Evolutionary conservation across 1,140 invertebrate genomes (phyloP), one percentile per base, ranked within the genome.

Genomic region (Periplaneta americana): DNA sequence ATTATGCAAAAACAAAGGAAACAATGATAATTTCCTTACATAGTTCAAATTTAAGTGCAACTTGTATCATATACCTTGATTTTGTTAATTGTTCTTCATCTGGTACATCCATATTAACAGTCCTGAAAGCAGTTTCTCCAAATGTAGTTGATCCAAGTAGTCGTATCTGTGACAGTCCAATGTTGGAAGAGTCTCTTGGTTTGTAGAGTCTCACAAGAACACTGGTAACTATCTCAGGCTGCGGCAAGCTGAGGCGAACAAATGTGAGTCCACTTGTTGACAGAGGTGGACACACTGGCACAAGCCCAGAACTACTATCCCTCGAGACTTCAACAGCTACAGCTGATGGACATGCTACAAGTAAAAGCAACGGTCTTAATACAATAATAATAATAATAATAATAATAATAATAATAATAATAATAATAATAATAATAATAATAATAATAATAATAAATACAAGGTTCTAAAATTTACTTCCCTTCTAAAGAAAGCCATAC

Each of bases 141-240:
- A 95, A 95, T 15, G 93, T 93, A 37, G 96, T 95, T 78, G 93
- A 93, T 0, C 96, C 96, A 15, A 98, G 88, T 18, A 98, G 88
- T n/a, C 93, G 91, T 79, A 98, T 94, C 87, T 98, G 96, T 83
- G 96, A 94, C 10, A 98, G 88, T 28, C 96, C 96, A 85, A 98
- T 94, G 85, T 95, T 97, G 79, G 93, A 93, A 17, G 95, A 96
- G 85, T 98, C 96, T 34, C 95, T 91, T 2, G 97, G 96, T 86
- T 95, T 95, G 86, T 95, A 96, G 28, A 96, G 88, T 6, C 92
- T 89, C 11, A 96, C 88, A 79, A 89, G 88, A 33, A 92, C 88
- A n/a, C 86, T 86, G 22, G 88, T 88, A 28, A 89, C 83, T 9
- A 98, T 94, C 88, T 97, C 93, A 0, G 96, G 95, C 80, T 94